These are phyloP conservation scores for Anser cygnoides DNA, from an alignment of 2,113 vertebrate genomes.

Conservation along the genomic window DNA sequence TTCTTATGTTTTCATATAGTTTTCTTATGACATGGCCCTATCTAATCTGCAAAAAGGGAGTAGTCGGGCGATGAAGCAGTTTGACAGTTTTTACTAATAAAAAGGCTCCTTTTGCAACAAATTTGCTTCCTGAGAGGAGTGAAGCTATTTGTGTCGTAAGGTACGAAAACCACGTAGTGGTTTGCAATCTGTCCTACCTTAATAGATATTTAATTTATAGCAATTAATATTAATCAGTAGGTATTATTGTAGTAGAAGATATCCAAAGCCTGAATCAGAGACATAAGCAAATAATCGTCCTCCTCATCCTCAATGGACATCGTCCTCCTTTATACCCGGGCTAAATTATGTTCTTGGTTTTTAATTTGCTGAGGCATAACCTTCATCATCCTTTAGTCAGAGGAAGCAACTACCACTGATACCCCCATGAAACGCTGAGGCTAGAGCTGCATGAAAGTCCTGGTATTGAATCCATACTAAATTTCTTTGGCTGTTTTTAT, in stretches of 20 bases:
- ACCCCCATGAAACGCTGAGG: background rate
- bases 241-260: background rate
- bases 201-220: background rate
- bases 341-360: background rate
- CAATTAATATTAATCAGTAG: background rate
- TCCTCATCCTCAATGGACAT: background rate
- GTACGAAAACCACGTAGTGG: background rate
- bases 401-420: background rate
- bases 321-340: background rate
- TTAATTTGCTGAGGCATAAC: background rate
- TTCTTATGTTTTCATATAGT: background rate
- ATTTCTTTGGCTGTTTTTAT: background rate
- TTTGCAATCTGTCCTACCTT: background rate
- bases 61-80: background rate
- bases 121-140: background rate
- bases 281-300: background rate
- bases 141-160: background rate
- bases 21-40: background rate
- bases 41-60: background rate
- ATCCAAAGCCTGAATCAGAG: background rate
- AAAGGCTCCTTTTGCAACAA: background rate
- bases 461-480: background rate
- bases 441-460: background rate
- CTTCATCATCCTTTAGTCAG: background rate
- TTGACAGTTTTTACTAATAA: background rate